Percentiles rank a stretch among this genome's conserved stretches.
phyloP scores from a whole-genome alignment of 2,113 vertebrate species.

The Marmota monax region DNA sequence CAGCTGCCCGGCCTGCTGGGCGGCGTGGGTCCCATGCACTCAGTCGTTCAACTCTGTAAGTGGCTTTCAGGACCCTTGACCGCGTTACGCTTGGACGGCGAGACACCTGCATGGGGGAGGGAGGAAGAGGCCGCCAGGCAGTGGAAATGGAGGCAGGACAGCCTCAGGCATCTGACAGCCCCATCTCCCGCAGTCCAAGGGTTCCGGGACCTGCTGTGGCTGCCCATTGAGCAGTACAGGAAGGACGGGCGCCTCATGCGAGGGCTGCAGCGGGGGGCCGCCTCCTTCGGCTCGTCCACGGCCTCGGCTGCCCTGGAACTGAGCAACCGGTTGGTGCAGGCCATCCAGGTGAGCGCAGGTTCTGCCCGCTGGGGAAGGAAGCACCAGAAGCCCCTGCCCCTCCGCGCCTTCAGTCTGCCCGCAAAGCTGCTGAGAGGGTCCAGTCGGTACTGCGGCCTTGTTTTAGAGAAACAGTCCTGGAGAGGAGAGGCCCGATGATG shows the following conservation, averaged over 20 bases:
- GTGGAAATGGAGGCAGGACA: not conserved
- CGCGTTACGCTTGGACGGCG: not conserved
- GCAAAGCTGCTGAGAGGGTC: not conserved
- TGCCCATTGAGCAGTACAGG: conserved; percentile 96
- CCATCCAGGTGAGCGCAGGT: conserved; percentile 91
- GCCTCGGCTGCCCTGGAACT: conserved; percentile 95
- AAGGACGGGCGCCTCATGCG: conserved; percentile 96
- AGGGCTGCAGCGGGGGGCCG: conserved; percentile 95
- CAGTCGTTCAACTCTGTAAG: conserved; percentile 96
- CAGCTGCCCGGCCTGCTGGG: conserved; percentile 95
- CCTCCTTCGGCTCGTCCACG: conserved; percentile 95
- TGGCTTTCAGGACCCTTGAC: conserved; percentile 21
- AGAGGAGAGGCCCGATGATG: not conserved
- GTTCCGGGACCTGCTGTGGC: conserved; percentile 95
- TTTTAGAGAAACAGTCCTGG: not conserved
- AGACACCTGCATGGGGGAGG: not conserved
- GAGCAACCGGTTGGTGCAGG: conserved; percentile 95
- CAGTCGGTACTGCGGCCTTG: accelerated
- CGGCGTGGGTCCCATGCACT: conserved; percentile 97
- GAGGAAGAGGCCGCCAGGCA: not conserved
- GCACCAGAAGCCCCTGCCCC: not conserved
- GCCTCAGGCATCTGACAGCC: not conserved
- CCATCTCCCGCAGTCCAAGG: conserved; percentile 90
- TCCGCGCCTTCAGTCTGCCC: accelerated
- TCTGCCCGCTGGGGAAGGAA: accelerated